Percentiles rank a stretch among this genome's conserved stretches.
phyloP scores from a whole-genome alignment of 1,140 invertebrate species.

The Drosophila quadrilineata region DNA sequence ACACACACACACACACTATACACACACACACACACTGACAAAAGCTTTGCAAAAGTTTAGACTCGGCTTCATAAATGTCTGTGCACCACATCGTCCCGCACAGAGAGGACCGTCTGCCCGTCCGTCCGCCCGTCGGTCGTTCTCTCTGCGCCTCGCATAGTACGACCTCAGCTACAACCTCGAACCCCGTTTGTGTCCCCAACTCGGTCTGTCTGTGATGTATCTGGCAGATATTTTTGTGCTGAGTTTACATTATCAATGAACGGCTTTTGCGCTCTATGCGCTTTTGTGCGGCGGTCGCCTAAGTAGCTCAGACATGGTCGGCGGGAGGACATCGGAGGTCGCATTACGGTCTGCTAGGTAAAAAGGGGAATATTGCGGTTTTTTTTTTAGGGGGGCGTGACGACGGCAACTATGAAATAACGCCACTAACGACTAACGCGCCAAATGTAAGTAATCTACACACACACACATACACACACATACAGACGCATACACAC shows the following conservation, averaged over 20 bases:
- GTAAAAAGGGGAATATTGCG: slow-evolving; percentile 17
- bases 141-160: neutral
- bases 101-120: neutral
- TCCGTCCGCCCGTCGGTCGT: neutral
- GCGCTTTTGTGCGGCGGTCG: slow-evolving; percentile 63
- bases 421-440: slow-evolving; percentile 76
- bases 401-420: slow-evolving; percentile 73
- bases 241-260: slow-evolving; percentile 78
- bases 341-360: neutral
- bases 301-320: slow-evolving; percentile 55
- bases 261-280: slow-evolving; percentile 67
- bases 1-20: neutral
- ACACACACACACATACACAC: slow-evolving; percentile 42
- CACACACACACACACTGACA: neutral
- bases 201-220: too few species aligned
- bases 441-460: slow-evolving; percentile 76
- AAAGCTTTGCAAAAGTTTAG: slow-evolving; percentile 48
- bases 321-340: too few species aligned
- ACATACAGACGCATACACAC: slow-evolving; percentile 13
- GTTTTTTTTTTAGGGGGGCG: slow-evolving; percentile 57
- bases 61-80: slow-evolving; percentile 59
- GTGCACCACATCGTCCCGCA: too few species aligned
- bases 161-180: neutral
- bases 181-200: neutral
- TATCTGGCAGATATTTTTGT: slow-evolving; percentile 63